Base-by-base conservation (phyloP, 2,888 invertebrate genomes). In the Sinohyriopsis cumingii region DNA sequence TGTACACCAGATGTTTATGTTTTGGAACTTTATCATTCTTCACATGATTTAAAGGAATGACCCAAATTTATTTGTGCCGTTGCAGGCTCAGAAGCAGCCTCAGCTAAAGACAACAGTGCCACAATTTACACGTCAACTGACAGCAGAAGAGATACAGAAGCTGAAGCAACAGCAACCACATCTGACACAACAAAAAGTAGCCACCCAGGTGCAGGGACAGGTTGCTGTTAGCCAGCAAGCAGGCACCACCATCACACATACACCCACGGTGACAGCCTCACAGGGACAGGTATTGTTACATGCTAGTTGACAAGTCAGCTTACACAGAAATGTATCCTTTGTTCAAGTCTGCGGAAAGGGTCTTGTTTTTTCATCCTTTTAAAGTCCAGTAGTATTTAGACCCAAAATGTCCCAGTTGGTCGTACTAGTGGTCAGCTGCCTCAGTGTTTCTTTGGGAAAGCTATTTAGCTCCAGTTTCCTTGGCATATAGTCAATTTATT, bases 171-270 rank as follows among this genome's bases (percentile, higher is more conserved):
- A 79, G 59, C 78, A 77, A 55, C 79, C 81, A 71, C 90, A 91
- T 3, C 89, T 22, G 89, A 91, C 60, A 87, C 92, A 68, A 89
- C 91, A 79, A 65, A 80, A 82, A 59, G 73, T 79, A 19, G 63
- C 73, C 20, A 72, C 72, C 55, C 72, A 70, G 59, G 71, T 63
- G 2, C 68, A 73, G 59, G 78, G 68, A 12, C 73, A 76, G 6
- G 71, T 72, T 5, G 64, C 72, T 53, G 71, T 75, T 18, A 71
- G 72, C 25, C 75, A 75, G 45, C 45, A 45, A 45, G 12, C 45
- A 45, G 45, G 9, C 45, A 45, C 45, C 45, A 45, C 45, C 22
- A 59, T 59, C 22, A 18, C 24, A 59, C 22, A 24, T 59, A 15
- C 59, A 12, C 24, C 59, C 19, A 12, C 45, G 0, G 45, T 45